Evolutionary conservation across 92 coral and sea anemone species (phyloP).

Genomic region (Porites rus): DNA sequence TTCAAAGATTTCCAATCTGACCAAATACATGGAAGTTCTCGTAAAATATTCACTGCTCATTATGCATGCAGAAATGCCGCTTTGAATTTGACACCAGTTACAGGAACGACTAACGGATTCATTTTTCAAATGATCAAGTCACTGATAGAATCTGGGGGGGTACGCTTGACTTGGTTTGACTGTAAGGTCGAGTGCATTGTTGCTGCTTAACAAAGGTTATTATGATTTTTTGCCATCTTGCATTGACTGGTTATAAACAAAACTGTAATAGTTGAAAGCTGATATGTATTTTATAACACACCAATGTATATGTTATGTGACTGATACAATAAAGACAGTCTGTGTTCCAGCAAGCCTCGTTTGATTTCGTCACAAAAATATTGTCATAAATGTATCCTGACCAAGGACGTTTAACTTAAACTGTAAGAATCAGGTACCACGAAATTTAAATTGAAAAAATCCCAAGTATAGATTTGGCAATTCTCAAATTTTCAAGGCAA

Average conservation of each 20-base stretch:
- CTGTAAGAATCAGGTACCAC: conserved; percentile 19
- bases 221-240: conserved; percentile 24
- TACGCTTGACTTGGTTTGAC: too few species aligned
- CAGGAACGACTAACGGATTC: too few species aligned
- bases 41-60: too few species aligned
- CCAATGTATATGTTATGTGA: conserved; percentile 19
- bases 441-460: conserved; percentile 10
- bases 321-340: conserved; percentile 17
- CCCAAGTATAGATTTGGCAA: conserved; percentile 20
- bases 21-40: too few species aligned
- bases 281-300: conserved; percentile 13
- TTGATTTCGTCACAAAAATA: conserved; percentile 13
- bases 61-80: too few species aligned
- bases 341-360: conserved; percentile 24
- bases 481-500: background rate
- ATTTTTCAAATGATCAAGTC: too few species aligned
- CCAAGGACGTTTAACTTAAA: conserved; percentile 15
- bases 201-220: conserved; percentile 8
- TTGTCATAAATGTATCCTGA: background rate
- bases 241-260: conserved; percentile 24
- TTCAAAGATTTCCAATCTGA: too few species aligned
- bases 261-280: conserved; percentile 20
- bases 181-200: background rate
- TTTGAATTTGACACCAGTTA: too few species aligned
- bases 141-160: too few species aligned